Evolutionary conservation across 1,140 invertebrate genomes (phyloP), one percentile per base, ranked within the genome.

Genomic region (Dinothrombium tinctorium): DNA sequence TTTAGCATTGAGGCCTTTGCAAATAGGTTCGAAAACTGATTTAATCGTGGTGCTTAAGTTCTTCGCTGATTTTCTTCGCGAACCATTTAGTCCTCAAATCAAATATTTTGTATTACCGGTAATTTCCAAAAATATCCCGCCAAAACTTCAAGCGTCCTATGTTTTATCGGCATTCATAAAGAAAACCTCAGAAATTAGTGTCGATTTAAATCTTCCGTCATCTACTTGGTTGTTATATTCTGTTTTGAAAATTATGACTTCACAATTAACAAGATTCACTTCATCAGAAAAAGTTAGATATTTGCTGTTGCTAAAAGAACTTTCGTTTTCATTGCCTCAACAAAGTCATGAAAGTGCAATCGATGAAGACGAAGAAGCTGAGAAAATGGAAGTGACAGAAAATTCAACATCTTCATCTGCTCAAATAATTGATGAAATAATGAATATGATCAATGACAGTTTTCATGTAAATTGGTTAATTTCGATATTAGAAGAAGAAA

Each of bases 1-100:
- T 44, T 65, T 89, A 43, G 68, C 86, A 32, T 63, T 73, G 45
- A 65, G 72, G 47, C 80, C 82, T 0, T 54, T 87, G 11, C 47
- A 47, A 24, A 48, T 54, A 49, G 37, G 47, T 17, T 15, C 14
- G 11, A 20, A 12, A 15, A 26, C 35, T 8, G 36, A 36, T 28
- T 36, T 9, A 6, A 28, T 31, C 6, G 14, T 42, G 14, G 33
- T 42, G 3, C 11, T 29, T 20, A 33, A 22, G 8, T 38, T 45
- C 21, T 37, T 37, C 17, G 33, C 4, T 12, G 17, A 46, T 31
- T 37, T 37, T 22, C 20, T 39, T 1, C 19, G 24, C 8, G 39
- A 29, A 31, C 33, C 32, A 37, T 17, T 42, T 9, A 23, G 11
- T 19, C 26, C 44, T 12, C 33, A 25, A 32, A 25, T 39, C 31